Percentiles rank a stretch among this genome's conserved stretches.
These are phyloP conservation scores for Meteorus cinctellus DNA, from an alignment of 2,888 invertebrate genomes.

Conservation along the genomic window DNA sequence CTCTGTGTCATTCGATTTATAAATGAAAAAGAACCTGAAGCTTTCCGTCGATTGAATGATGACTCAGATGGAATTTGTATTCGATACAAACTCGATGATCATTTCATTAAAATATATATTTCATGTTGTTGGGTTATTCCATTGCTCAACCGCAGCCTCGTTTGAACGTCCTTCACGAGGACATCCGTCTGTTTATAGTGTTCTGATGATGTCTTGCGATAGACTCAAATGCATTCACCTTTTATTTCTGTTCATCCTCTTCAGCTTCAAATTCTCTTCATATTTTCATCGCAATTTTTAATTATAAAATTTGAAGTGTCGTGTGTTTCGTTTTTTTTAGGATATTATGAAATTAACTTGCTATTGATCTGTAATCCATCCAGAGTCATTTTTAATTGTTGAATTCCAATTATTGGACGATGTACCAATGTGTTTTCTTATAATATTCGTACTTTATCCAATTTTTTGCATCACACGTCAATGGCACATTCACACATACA, in stretches of 20 bases:
- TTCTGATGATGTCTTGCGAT: constrained; percentile 4
- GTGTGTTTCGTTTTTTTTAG: not conserved
- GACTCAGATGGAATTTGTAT: constrained; percentile 4
- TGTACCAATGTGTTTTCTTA: not conserved
- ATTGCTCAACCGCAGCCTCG: constrained; percentile 1
- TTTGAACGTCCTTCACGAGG: constrained; percentile 10
- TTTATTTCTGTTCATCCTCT: not conserved
- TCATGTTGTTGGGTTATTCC: constrained; percentile 4
- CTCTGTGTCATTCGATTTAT: not conserved
- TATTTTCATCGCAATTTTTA: not conserved
- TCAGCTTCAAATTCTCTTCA: not conserved
- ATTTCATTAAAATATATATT: constrained; percentile 6
- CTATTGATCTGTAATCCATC: not conserved
- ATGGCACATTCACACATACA: not conserved
- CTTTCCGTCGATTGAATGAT: not conserved
- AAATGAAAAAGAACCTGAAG: not conserved
- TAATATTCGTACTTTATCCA: not conserved
- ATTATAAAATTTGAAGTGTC: not conserved
- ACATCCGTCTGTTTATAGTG: constrained; percentile 11
- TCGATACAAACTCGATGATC: not conserved
- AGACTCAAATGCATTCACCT: not conserved
- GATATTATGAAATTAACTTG: not conserved
- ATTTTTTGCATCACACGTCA: not conserved
- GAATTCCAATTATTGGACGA: not conserved
- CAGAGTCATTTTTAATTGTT: not conserved